Evolutionary conservation across 2,888 invertebrate species (phyloP).

Genomic region (Harpalus rubripes): DNA sequence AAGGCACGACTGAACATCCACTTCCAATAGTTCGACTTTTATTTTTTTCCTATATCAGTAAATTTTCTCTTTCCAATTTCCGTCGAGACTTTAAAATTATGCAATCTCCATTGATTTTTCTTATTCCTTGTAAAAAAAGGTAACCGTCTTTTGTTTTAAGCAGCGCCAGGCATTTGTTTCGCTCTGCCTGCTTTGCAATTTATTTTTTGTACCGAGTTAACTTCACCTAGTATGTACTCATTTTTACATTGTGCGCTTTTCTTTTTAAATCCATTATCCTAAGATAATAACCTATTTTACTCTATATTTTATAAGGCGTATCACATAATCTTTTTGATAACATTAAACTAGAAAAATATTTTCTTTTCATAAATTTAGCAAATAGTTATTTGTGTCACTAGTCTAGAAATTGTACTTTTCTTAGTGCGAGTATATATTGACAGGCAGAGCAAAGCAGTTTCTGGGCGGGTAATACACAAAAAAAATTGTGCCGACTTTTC

Average conservation of each 20-base stretch:
- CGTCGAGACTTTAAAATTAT: conserved; percentile 65
- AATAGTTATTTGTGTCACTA: too few relatives aligned
- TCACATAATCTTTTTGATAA: background rate
- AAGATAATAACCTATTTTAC: conserved; percentile 1
- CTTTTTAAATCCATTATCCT: background rate
- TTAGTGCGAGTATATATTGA: too few relatives aligned
- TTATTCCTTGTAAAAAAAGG: conserved; percentile 55
- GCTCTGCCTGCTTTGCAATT: conserved; percentile 42
- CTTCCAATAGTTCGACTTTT: conserved; percentile 57
- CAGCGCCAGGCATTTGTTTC: conserved; percentile 43
- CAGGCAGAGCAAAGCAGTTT: too few relatives aligned
- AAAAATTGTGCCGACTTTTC: too few relatives aligned
- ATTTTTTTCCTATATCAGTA: conserved; percentile 63
- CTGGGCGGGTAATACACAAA: too few relatives aligned
- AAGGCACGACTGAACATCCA: conserved; percentile 59
- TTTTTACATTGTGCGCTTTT: conserved; percentile 8
- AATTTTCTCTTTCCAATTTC: conserved; percentile 66
- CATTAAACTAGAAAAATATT: background rate
- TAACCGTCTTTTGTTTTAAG: conserved; percentile 54
- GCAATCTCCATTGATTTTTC: conserved; percentile 65
- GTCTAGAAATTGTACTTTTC: too few relatives aligned
- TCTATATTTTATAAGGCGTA: background rate
- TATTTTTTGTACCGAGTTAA: conserved; percentile 44
- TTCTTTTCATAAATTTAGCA: too few relatives aligned
- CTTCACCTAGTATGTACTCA: conserved; percentile 4